Evolutionary conservation across 53 echinoderm and acorn worm species (phyloP).

Genomic region (Holothuria leucospilota): DNA sequence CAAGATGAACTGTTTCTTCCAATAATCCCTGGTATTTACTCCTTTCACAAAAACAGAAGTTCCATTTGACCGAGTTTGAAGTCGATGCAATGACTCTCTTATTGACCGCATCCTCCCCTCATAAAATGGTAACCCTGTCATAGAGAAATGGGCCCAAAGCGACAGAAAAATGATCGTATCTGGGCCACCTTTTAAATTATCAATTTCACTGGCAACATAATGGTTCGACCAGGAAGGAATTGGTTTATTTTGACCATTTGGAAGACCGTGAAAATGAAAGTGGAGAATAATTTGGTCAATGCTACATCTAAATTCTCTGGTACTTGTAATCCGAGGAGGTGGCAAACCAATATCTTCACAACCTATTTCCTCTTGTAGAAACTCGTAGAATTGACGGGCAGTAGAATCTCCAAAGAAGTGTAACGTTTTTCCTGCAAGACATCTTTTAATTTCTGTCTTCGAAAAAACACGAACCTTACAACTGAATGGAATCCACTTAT

Average conservation of each 20-base stretch:
- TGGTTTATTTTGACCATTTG: background rate
- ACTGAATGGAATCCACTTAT: background rate
- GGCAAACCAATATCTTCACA: background rate
- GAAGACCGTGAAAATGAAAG: conserved; percentile 20
- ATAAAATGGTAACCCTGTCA: background rate
- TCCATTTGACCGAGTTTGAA: background rate
- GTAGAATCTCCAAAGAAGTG: conserved; percentile 19
- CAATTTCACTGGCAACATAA: conserved; percentile 15
- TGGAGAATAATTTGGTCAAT: background rate
- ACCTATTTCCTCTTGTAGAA: background rate
- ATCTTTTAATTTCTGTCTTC: background rate
- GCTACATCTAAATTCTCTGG: background rate
- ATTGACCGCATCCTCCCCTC: background rate
- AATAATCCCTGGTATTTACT: conserved; percentile 7
- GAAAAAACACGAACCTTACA: background rate
- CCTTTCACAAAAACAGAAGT: background rate
- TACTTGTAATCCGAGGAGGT: background rate
- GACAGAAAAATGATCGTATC: background rate
- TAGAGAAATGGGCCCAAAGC: conserved; percentile 24
- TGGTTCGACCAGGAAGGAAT: background rate
- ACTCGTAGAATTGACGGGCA: background rate
- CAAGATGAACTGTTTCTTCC: background rate
- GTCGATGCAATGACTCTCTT: background rate
- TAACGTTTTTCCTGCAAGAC: background rate
- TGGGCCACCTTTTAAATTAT: background rate